Base-by-base conservation (phyloP, 2,888 invertebrate genomes). In the Parnassius orleans region DNA sequence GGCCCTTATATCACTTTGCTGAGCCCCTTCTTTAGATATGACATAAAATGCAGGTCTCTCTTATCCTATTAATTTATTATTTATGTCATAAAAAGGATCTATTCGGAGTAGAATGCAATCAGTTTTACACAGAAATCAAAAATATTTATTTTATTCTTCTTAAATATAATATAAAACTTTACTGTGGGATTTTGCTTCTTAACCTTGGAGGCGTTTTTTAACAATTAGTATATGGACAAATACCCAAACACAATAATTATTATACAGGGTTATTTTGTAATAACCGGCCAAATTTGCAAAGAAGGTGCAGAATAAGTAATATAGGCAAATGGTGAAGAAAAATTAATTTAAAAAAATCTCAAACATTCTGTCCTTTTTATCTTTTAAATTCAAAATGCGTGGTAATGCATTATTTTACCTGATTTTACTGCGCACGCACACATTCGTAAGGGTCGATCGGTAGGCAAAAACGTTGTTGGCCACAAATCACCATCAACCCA, bases 1-100 rank as follows among this genome's bases (percentile, higher is more conserved):
- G 87, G 79, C 83, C 82, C 85, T 89, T 90, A 89, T 86, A 86
- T 90, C 86, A 90, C 81, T 85, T 81, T 68, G 70, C 54, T 66
- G 68, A 76, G 78, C 79, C 83, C 86, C 86, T 88, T 86, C 82
- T 84, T 82, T 83, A 81, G 81, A 82, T 84, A 81, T 80, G 88
- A 87, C 87, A 79, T 88, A 86, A 90, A 89, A 90, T 89, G 89
- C 87, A 86, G 82, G 51, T 78, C 81, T 77, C 80, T 83, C 84
- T 89, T 88, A 90, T 88, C 88, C 89, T 84, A 87, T 88, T 87
- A 81, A 87, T 89, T 77, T 78, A 80, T 87, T 89, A 90, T 90
- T 90, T 90, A 90, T 90, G 80, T 79, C 78, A 70, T 24, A 73
- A 76, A 80, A 78, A 86, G 87, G 90, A 87, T 86, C 89, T 88